Base-by-base conservation (phyloP, 1,140 invertebrate species). In the Drosophila seguyi region DNA sequence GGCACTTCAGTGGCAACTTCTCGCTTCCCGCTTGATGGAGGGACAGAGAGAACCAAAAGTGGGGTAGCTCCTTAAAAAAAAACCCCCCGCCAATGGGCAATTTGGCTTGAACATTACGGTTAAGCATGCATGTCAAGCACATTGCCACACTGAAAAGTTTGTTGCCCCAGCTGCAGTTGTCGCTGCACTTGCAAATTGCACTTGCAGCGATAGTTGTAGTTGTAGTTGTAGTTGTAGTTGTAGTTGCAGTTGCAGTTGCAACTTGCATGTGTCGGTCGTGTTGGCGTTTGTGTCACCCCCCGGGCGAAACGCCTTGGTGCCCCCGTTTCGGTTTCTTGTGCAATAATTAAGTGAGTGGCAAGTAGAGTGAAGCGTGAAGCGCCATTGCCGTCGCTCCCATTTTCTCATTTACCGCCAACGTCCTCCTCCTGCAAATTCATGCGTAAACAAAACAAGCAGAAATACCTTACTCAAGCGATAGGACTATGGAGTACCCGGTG, bases 321-420 rank as follows among this genome's bases (percentile, higher is more conserved):
- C 85, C 85, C 76, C 77, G 61, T 90, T 88, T 90, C 63, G 74
- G 80, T 88, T 90, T 72, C 84, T 88, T 88, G 79, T 87, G 77
- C 77, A 88, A 88, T 88, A 88, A 88, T 88, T 88, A 90, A 88
- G 85, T 87, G 84, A 90, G 84, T 88, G 85, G 60, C 85, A 88
- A 90, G 85, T 63, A 78, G 85, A 87, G 80, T 87, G 80, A 87
- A 87, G 85, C 84, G 76, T 87, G 73, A 81, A 88, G 59, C 79
- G 58, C 18, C 29, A 52, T 76, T 60, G 71, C 68, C 63, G 61
- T 31, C 52, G 65, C 60, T 88, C 76, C 66, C 77, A 68, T 79
- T 88, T 88, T 62, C 75, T 45, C 75, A 82, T 74, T 81, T 72
- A 56, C 61, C 73, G 48, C 73, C 67, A 63, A 56, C 63, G 18